Percentiles rank a stretch among this genome's conserved stretches.
Conservation (phyloP, 1,140 invertebrate genomes). For the Drosophila elegans region DNA sequence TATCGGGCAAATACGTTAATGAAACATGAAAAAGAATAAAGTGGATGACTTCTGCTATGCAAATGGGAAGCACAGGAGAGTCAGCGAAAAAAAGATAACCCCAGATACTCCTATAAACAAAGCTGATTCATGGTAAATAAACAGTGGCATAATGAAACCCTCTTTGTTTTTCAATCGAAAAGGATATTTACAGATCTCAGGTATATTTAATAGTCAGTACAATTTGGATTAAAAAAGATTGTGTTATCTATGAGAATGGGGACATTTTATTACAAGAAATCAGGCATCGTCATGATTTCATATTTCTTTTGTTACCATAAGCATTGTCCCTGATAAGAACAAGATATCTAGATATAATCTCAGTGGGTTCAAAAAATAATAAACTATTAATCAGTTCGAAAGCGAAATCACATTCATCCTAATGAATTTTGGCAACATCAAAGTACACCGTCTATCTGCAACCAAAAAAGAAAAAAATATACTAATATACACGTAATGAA, state of each 20-base stretch:
- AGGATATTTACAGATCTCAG: not conserved
- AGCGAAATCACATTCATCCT: not conserved
- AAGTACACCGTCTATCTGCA: not conserved
- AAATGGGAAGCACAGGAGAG: constrained; percentile 29
- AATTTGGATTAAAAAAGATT: not conserved
- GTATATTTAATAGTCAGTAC: not conserved
- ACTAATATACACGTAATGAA: not conserved
- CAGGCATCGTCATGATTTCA: no score
- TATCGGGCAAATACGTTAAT: constrained; percentile 46
- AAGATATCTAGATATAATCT: not conserved
- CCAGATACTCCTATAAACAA: constrained; percentile 10
- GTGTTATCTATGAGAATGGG: no score
- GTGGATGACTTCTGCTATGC: constrained; percentile 5
- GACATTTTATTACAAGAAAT: no score
- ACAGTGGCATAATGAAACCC: not conserved
- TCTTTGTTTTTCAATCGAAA: not conserved
- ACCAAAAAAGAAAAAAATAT: not conserved
- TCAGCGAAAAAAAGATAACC: not conserved
- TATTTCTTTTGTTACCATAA: not conserved
- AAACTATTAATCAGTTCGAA: not conserved
- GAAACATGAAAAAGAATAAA: constrained; percentile 7
- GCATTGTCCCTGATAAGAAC: not conserved
- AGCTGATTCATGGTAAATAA: constrained; percentile 6
- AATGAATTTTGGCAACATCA: constrained; percentile 4
- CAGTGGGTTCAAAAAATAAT: not conserved